Base-by-base conservation (phyloP, 2,888 invertebrate genomes). In the Hesperia comma region DNA sequence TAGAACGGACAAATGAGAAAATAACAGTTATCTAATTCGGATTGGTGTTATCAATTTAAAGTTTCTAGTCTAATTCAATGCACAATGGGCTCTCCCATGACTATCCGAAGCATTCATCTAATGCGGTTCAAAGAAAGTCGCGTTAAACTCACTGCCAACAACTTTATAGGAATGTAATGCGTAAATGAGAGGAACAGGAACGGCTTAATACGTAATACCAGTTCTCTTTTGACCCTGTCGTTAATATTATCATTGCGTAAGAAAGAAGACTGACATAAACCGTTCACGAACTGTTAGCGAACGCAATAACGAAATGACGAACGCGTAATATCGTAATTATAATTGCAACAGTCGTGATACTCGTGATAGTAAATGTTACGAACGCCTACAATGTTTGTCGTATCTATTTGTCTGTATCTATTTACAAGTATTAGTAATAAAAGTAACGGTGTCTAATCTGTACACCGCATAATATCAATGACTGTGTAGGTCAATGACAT, bases 51-150 rank as follows among this genome's bases (percentile, higher is more conserved):
- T 63, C 63, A 49, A 10, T 63, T 57, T 37, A 63, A 56, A 57
- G 51, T 63, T 63, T 63, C 63, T 33, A 49, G 43, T 51, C 12
- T 37, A 40, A 64, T 64, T 64, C 53, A 64, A 64, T 54, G 51
- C 32, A 58, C 64, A 60, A 64, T 63, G 32, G 64, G n/a, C 41
- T 41, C 58, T 58, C 58, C 58, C 58, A 41, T 32, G 21, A 53
- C 40, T 15, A 43, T 46, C 17, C 15, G 17, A 17, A 49, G 7
- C 37, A 37, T 8, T 54, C 58, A 58, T 15, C 43, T 51, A 37
- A 53, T 43, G n/a, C 10, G 41, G 43, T 53, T n/a, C 26, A 19
- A 58, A 64, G 63, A 64, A 64, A 64, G 64, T 64, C 43, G 26
- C 8, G 41, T 57, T 51, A 56, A 46, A 51, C n/a, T 49, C 64